Base-by-base conservation (phyloP, 2,797 vertebrate genomes). In the Anolis apletophallus region DNA sequence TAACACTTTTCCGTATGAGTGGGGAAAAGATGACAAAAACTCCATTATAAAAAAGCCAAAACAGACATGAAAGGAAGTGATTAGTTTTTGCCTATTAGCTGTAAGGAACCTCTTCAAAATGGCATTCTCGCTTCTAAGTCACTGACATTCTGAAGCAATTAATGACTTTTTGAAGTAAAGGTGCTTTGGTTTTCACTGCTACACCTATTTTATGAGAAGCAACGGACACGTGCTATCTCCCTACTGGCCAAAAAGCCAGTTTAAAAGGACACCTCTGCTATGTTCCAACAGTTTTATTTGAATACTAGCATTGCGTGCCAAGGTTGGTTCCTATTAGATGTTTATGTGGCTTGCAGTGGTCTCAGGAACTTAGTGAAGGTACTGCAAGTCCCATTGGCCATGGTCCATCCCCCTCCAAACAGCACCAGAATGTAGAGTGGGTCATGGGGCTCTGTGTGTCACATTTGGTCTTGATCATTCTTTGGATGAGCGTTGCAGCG, bases 21-120 rank as follows among this genome's bases (percentile, higher is more conserved):
- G 88, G 91, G 91, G 69, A 72, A 82, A 80, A 85, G 92, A 88
- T 85, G 89, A 90, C 91, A 88, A 84, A n/a, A 94, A 89, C 84
- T 80, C 89, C 90, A 88, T 91, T 91, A 90, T 34, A 55, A 40
- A 87, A 0, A 55, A 87, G 82, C 2, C 0, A 0, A 87, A 75
- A 46, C 81, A 90, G 89, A 78, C 1, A 50, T 1, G 79, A 77
- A 73, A 80, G 73, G 0, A 0, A 74, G 76, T 0, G 14, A 61
- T 2, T 68, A 76, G 59, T 76, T 91, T 52, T 69, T 26, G 26
- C 83, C 81, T 88, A 23, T 5, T 19, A 81, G 34, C 81, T 88
- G 87, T 67, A 55, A 89, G 52, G 46, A 72, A 80, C 59, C 67
- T 36, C 3, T 16, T 59, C 80, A 1, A 5, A 36, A 10, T 46